Evolutionary conservation across 2,888 invertebrate species (phyloP).

Genomic region (Trileptium ribeirensis): DNA sequence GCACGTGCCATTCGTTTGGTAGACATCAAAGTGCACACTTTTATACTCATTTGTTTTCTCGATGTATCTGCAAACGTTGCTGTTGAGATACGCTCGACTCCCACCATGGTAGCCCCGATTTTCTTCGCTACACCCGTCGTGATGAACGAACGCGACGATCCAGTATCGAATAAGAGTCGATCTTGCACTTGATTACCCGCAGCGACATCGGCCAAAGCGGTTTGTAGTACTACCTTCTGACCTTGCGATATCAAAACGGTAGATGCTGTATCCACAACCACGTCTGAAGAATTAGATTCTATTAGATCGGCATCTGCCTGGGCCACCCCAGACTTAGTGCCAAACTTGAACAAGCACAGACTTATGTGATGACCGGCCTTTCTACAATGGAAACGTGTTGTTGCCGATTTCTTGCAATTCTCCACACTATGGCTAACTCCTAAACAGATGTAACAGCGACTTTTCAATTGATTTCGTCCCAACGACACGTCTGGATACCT

Average conservation of each 20-base stretch:
- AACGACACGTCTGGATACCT: constrained; percentile 1
- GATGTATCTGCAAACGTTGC: neutral
- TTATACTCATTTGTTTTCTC: neutral
- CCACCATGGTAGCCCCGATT: neutral
- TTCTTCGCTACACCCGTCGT: neutral
- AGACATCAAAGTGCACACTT: neutral
- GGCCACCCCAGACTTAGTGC: neutral
- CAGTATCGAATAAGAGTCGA: neutral
- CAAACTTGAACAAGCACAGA: constrained; percentile 1
- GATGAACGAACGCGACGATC: neutral
- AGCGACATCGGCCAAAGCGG: neutral
- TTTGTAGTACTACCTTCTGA: neutral
- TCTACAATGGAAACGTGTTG: neutral
- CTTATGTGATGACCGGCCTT: constrained; percentile 1
- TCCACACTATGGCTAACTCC: neutral
- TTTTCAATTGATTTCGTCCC: constrained; percentile 1
- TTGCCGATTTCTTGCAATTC: neutral
- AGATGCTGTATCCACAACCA: neutral
- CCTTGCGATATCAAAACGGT: neutral
- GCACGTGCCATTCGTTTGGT: neutral
- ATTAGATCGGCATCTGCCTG: neutral
- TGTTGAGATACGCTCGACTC: neutral
- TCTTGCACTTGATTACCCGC: neutral
- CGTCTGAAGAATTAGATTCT: neutral
- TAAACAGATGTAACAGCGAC: constrained; percentile 5